Base-by-base conservation (phyloP, 2,113 vertebrate species). In the Bombycilla garrulus region DNA sequence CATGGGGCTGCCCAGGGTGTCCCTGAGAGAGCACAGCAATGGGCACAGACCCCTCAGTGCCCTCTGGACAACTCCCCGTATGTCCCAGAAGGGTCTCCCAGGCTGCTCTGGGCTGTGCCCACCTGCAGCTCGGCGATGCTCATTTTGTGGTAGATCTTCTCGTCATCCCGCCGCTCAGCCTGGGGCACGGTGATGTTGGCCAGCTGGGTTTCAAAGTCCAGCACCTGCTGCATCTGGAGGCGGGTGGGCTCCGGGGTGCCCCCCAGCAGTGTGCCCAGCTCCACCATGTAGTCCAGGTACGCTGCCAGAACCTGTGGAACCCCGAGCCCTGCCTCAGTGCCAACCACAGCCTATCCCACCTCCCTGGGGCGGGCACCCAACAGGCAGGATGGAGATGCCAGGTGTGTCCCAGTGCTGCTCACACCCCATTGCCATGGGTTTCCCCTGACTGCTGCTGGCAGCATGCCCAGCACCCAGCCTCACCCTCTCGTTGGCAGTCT, bases 81-180 rank as follows among this genome's bases (percentile, higher is more conserved):
- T 4, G 2, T 62, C 23, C 38, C 20, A 48, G 28, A 26, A 45
- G 25, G 29, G 31, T 50, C 9, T 70, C 33, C 54, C n/a, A 42
- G 33, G 33, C 54, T 47, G 29, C 0, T 15, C 40, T 6, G 2
- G 4, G 76, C 86, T 0, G 1, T 58, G 47, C 71, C 92, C 92
- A 99, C 99, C 99, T 99, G 99, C 36, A 99, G 97, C 80, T 99
- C 99, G 0, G 98, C 87, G 0, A 99, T 98, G 95, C 97, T 99
- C 97, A 99, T 98, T 94, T 99, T 99, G 96, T 99, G 98, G 95
- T 99, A 99, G 95, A 99, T 99, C 98, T 99, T 99, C 98, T 99
- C 99, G 0, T 99, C 99, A 0, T 99, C 99, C 1, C 99, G 95
- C 18, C 99, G 98, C 85, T 99, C 99, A 53, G 99, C 99, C 97